These are phyloP conservation scores for Parauchenoglanis punctatus DNA, from an alignment of 2,797 vertebrate genomes.

Conservation along the genomic window DNA sequence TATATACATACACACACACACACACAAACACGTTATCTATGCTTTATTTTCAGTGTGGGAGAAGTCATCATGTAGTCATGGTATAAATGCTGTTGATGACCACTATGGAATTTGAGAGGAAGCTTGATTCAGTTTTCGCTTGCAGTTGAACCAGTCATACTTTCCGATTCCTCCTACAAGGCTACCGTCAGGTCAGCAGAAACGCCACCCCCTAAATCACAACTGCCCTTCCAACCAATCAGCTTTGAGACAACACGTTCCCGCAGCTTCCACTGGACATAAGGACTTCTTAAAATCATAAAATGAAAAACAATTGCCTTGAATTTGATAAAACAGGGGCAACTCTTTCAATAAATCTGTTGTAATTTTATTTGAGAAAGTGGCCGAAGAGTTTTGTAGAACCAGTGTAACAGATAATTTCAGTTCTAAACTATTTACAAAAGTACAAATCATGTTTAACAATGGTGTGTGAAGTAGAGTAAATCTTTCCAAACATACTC, in stretches of 20 bases:
- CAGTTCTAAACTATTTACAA: background rate
- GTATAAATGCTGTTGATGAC: slow-evolving; percentile 30
- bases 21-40: too few species aligned
- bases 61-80: background rate
- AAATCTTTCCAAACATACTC: background rate
- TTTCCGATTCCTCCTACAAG: slow-evolving; percentile 43
- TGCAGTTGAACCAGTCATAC: slow-evolving; percentile 38
- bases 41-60: background rate
- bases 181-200: slow-evolving; percentile 30
- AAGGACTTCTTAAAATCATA: background rate
- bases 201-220: slow-evolving; percentile 8
- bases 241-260: background rate
- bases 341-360: background rate
- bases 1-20: too few species aligned
- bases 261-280: background rate
- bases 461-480: background rate
- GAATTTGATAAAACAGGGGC: background rate
- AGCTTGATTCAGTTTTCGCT: slow-evolving; percentile 44
- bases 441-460: background rate
- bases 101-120: slow-evolving; percentile 46
- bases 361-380: background rate
- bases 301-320: background rate
- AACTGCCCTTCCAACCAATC: background rate
- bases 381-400: background rate
- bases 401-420: background rate